Evolutionary conservation across 2,797 vertebrate genomes (phyloP), one percentile per base, ranked within the genome.

Genomic region (Lemur catta): DNA sequence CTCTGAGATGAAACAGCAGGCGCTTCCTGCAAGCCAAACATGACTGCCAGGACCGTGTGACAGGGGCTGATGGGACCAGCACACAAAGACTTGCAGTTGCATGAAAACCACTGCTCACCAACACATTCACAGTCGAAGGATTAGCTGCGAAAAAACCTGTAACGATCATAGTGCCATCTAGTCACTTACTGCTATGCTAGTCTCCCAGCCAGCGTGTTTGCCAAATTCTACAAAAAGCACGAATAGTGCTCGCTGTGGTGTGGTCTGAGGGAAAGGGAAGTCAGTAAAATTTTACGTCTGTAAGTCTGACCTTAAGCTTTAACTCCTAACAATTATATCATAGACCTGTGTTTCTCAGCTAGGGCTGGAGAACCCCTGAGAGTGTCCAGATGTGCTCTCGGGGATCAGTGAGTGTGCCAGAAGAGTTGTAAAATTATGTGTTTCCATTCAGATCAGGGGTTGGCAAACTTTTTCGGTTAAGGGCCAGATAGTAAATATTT

Each of bases 401-500:
- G 74, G 43, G 46, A 84, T 78, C 74, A 20, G 61, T 22, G 82
- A 67, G n/a, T 78, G 43, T 81, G 17, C 69, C 74, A 90, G 72
- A 41, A 67, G 26, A 72, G 9, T 85, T 89, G 81, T 96, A 20
- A 94, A 88, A 84, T 13, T 69, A 9, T 35, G 17, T 35, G 41
- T 84, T 75, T 94, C 69, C 79, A 79, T 89, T 82, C 63, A 78
- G 33, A 85, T 52, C 28, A 88, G 41, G 11, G 33, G 18, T 28
- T 79, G 69, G 78, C 55, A 92, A 93, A 89, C 26, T 59, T 59
- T 89, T 94, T 86, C 7, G 4, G 65, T 41, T 24, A 71, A 79
- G n/a, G 57, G 72, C 18, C 82, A 96, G n/a, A 74, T 0, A 82
- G 61, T 46, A 87, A 94, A 67, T 80, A 93, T 69, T 85, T 93